phyloP scores from a whole-genome alignment of 2,888 invertebrate genomes.

The Timandra comae region DNA sequence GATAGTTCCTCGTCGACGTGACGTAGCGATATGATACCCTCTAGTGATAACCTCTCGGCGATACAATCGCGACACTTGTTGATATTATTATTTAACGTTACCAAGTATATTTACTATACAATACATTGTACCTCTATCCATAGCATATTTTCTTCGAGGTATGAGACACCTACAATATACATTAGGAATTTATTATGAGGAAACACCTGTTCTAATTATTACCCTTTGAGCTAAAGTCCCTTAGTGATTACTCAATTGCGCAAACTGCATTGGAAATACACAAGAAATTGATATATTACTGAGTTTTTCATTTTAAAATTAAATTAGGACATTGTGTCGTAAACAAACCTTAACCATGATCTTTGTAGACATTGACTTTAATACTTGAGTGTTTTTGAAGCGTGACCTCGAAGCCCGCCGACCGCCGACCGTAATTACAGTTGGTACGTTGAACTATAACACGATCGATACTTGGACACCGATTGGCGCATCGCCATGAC shows the following conservation, averaged over 20 bases:
- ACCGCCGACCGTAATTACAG: constrained; percentile 10
- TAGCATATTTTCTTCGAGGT: constrained; percentile 18
- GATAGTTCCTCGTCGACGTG: not conserved
- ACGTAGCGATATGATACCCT: not conserved
- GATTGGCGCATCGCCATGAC: constrained; percentile 46
- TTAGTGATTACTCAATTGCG: constrained; percentile 49
- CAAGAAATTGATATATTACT: constrained; percentile 62
- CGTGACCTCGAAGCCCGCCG: constrained; percentile 17
- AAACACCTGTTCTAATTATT: constrained; percentile 28
- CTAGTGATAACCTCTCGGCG: not conserved
- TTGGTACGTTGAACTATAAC: constrained; percentile 31
- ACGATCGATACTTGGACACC: constrained; percentile 46
- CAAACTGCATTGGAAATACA: constrained; percentile 64
- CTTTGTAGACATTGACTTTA: constrained; percentile 26
- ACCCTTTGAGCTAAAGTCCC: constrained; percentile 43
- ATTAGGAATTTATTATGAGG: constrained; percentile 13
- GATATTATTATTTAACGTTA: not conserved
- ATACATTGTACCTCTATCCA: constrained; percentile 1
- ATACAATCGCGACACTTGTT: not conserved
- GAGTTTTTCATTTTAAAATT: constrained; percentile 59
- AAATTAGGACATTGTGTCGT: constrained; percentile 11
- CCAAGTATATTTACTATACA: not conserved
- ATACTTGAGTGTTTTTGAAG: constrained; percentile 11
- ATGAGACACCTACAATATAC: constrained; percentile 11
- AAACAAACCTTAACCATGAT: constrained; percentile 13